These are phyloP conservation scores for Chromoteleia sp. DNA, from an alignment of 2,888 invertebrate genomes.

Conservation along the genomic window DNA sequence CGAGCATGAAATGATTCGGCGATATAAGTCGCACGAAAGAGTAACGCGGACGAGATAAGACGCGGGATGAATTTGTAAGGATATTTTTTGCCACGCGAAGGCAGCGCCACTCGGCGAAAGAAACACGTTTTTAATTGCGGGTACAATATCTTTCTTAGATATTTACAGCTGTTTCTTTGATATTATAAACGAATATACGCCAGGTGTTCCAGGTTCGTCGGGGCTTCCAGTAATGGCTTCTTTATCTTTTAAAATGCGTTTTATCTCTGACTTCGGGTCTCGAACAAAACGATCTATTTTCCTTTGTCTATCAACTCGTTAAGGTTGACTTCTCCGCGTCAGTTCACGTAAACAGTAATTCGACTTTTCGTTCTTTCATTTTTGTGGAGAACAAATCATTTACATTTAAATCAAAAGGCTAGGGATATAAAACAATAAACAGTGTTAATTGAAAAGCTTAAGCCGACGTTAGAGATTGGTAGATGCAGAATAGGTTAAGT, in stretches of 20 bases:
- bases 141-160: slow-evolving; percentile 41
- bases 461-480: not conserved
- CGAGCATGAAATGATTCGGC: slow-evolving; percentile 63
- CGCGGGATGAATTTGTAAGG: slow-evolving; percentile 46
- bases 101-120: not conserved
- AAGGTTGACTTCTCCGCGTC: not conserved
- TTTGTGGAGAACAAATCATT: too few species aligned
- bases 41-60: slow-evolving; percentile 54
- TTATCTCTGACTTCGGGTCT: not conserved
- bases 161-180: slow-evolving; percentile 44
- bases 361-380: too few species aligned
- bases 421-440: not conserved
- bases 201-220: slow-evolving; percentile 5
- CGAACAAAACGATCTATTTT: not conserved
- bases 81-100: slow-evolving; percentile 21
- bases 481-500: not conserved
- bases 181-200: slow-evolving; percentile 23
- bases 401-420: too few species aligned
- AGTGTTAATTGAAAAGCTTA: slow-evolving; percentile 33
- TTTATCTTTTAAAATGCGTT: slow-evolving; percentile 6
- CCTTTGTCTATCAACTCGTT: not conserved
- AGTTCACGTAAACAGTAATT: too few species aligned
- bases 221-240: not conserved
- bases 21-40: slow-evolving; percentile 47
- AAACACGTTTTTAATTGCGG: slow-evolving; percentile 49